Evolutionary conservation across 2,797 vertebrate species (phyloP).

Genomic region (Neostethus bicornis): DNA sequence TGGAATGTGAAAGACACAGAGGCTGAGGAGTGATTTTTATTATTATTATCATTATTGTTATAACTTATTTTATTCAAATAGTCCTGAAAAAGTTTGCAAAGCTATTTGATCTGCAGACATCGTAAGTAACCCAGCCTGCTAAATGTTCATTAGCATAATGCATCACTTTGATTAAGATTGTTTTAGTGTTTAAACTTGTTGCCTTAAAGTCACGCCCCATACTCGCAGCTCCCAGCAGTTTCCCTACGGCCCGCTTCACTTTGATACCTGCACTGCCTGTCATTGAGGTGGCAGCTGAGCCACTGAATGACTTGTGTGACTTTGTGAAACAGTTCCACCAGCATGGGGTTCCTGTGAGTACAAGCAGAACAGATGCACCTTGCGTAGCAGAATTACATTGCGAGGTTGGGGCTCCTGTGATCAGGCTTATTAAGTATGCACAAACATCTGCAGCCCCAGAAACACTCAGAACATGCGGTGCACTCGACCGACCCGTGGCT

Average conservation of each 20-base stretch:
- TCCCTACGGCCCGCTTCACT: conserved; percentile 26
- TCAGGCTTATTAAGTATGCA: conserved; percentile 66
- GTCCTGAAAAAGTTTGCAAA: conserved; percentile 4
- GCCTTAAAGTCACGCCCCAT: conserved; percentile 20
- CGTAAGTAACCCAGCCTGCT: background rate
- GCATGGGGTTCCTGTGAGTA: conserved; percentile 56
- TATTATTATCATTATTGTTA: no score
- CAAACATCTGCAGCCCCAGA: conserved; percentile 61
- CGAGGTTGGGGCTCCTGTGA: conserved; percentile 61
- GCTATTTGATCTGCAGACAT: conserved; percentile 31
- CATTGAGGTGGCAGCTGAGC: conserved; percentile 25
- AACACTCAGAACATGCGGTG: conserved; percentile 27
- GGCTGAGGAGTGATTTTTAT: conserved; percentile 2
- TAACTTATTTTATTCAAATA: conserved; percentile 38
- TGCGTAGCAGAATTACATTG: conserved; percentile 59
- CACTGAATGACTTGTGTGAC: conserved; percentile 63
- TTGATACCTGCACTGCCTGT: conserved; percentile 20
- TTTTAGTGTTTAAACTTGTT: conserved; percentile 20
- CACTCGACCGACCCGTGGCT: conserved; percentile 15
- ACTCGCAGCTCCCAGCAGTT: conserved; percentile 26
- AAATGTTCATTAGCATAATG: background rate
- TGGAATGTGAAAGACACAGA: conserved; percentile 53
- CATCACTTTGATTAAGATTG: background rate
- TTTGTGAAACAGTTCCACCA: conserved; percentile 67
- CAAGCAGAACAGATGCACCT: conserved; percentile 71